These are phyloP conservation scores for Helleia helle DNA, from an alignment of 2,888 invertebrate genomes.

Conservation along the genomic window DNA sequence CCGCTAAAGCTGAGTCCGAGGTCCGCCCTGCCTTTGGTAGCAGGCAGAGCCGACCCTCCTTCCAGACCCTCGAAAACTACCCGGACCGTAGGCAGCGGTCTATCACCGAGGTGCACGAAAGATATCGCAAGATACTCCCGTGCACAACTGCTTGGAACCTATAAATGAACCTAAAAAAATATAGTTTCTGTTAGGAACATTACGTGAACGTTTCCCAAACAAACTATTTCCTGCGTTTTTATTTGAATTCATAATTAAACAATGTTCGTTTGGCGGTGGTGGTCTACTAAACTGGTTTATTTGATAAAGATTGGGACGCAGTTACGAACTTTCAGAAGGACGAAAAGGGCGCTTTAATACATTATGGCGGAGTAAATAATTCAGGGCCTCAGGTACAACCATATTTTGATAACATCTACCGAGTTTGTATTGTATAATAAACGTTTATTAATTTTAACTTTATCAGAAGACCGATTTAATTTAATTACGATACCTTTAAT, in stretches of 20 bases:
- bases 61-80: no score
- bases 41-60: no score
- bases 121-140: no score
- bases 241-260: slow-evolving; percentile 50
- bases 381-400: background rate
- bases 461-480: background rate
- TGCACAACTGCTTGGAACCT: no score
- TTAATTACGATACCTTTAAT: background rate
- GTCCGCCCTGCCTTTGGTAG: no score
- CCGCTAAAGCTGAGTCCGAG: no score
- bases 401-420: background rate
- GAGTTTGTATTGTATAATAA: slow-evolving; percentile 7
- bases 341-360: background rate
- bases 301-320: slow-evolving; percentile 53
- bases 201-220: background rate
- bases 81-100: no score
- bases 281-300: slow-evolving; percentile 61
- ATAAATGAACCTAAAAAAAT: no score
- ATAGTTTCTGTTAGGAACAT: no score
- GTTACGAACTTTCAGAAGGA: background rate
- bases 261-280: slow-evolving; percentile 48
- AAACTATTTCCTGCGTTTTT: background rate
- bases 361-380: slow-evolving; percentile 2
- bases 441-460: background rate
- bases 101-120: no score